Percentiles rank a stretch among this genome's conserved stretches.
These are phyloP conservation scores for Carettochelys insculpta DNA, from an alignment of 2,113 vertebrate species.

Conservation along the genomic window DNA sequence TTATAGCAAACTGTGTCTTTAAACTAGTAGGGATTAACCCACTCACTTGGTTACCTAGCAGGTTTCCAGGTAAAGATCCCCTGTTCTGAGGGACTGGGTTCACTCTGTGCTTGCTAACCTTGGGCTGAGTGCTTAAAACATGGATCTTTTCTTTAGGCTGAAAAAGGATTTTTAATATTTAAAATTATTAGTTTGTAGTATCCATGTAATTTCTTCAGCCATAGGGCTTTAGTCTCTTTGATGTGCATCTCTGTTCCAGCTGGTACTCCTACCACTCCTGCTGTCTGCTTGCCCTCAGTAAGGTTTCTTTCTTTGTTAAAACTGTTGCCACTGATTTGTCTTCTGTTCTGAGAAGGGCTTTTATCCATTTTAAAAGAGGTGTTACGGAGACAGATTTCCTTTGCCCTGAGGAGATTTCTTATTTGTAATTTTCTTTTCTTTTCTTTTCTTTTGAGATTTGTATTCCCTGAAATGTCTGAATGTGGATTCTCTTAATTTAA, in stretches of 20 bases:
- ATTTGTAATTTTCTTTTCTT: conserved; percentile 57
- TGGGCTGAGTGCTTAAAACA: conserved; percentile 68
- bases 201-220: conserved; percentile 77
- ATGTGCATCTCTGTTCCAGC: conserved; percentile 75
- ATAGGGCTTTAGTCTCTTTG: conserved; percentile 78
- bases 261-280: conserved; percentile 70
- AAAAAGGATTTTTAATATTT: conserved; percentile 80
- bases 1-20: conserved; percentile 35
- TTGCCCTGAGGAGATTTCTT: conserved; percentile 25
- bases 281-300: conserved; percentile 76
- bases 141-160: conserved; percentile 69
- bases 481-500: rapidly evolving
- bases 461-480: background rate
- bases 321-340: conserved; percentile 62
- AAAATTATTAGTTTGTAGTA: conserved; percentile 79
- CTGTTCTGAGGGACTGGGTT: conserved; percentile 53
- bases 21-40: conserved; percentile 62
- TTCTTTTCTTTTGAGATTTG: background rate
- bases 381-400: conserved; percentile 43
- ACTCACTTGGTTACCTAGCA: conserved; percentile 66
- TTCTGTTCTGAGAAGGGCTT: conserved; percentile 57
- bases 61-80: conserved; percentile 57
- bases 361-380: conserved; percentile 62
- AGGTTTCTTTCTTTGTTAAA: conserved; percentile 73
- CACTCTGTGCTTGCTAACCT: conserved; percentile 69